Conservation (phyloP, 53 echinoderm and acorn worm species). For the Echinarachnius parma region DNA sequence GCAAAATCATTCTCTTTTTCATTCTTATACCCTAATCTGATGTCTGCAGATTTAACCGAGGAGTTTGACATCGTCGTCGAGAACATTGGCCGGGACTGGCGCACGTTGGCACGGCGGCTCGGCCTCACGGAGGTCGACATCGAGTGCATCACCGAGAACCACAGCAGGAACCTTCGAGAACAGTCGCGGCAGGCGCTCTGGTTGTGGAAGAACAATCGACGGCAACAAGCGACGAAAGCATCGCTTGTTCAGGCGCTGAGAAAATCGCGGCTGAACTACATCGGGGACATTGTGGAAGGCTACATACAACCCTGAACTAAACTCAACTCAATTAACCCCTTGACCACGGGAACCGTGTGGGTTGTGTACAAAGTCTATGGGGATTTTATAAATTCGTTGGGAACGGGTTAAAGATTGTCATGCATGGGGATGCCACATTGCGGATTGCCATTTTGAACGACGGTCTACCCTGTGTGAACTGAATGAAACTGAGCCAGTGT, state of each 20-base stretch:
- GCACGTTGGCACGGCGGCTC: constrained; percentile 67
- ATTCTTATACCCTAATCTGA: too few relatives aligned
- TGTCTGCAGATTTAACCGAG: constrained; percentile 56
- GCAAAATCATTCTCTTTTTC: too few relatives aligned
- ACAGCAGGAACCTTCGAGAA: constrained; percentile 64
- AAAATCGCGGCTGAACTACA: constrained; percentile 73
- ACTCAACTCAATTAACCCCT: too few relatives aligned
- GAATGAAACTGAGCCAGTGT: too few relatives aligned
- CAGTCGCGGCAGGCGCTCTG: constrained; percentile 62
- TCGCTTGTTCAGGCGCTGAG: constrained; percentile 56
- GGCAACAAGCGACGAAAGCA: constrained; percentile 43
- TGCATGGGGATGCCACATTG: too few relatives aligned
- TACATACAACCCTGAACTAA: too few relatives aligned
- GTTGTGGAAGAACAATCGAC: constrained; percentile 59
- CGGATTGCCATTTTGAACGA: too few relatives aligned
- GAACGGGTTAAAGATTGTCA: too few relatives aligned
- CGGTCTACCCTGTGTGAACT: too few relatives aligned
- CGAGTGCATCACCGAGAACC: constrained; percentile 53
- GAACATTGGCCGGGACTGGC: constrained; percentile 85
- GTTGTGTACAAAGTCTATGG: too few relatives aligned
- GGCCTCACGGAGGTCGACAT: constrained; percentile 66
- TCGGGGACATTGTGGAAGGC: constrained; percentile 67
- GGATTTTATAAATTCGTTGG: too few relatives aligned
- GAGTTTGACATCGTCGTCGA: constrained; percentile 72
- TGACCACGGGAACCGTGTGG: too few relatives aligned